Base-by-base conservation (phyloP, 2,113 vertebrate genomes). In the Campylorhamphus procurvoides region DNA sequence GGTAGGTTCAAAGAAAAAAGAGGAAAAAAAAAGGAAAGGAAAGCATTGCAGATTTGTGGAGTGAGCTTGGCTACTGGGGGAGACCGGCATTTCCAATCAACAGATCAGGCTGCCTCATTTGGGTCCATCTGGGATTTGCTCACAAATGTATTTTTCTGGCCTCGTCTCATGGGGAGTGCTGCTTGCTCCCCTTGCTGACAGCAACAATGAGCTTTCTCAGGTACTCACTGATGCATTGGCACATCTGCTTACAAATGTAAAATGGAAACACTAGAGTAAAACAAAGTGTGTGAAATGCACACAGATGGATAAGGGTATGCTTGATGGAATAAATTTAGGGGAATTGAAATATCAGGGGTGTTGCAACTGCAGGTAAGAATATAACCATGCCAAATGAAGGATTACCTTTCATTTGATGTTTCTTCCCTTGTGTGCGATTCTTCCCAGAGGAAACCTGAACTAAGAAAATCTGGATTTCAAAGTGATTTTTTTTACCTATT, bases 351-450 rank as follows among this genome's bases (percentile, higher is more conserved):
- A 96, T 63, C 58, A 90, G 52, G 55, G 50, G 72, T 90, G 82
- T 93, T 91, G 87, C 82, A 90, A 74, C 39, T 74, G 84, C 82
- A 91, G 67, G 77, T 90, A 93, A 83, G 82, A 80, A 95, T 74
- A 83, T 83, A 91, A 90, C 82, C 50, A 58, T 80, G 82, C 77
- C 90, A 91, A 94, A 96, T 86, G 82, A 96, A 91, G 78, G 85
- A 95, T 91, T 93, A 83, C 67, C 39, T 77, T 91, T 47, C 72
- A 76, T 87, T 77, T 93, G 78, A 88, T 77, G 82, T 75, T 93
- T 77, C 79, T 90, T 92, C 92, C 72, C 92, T 72, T 60, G 79
- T 52, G 82, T 81, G 64, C 63, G 95, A 35, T 88, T 91, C 59
- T 88, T 88, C 52, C n/a, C 75, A 91, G 39, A 85, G 88, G 59